These are phyloP conservation scores for Gracilinanus agilis DNA, from an alignment of 2,113 vertebrate genomes.

Conservation along the genomic window DNA sequence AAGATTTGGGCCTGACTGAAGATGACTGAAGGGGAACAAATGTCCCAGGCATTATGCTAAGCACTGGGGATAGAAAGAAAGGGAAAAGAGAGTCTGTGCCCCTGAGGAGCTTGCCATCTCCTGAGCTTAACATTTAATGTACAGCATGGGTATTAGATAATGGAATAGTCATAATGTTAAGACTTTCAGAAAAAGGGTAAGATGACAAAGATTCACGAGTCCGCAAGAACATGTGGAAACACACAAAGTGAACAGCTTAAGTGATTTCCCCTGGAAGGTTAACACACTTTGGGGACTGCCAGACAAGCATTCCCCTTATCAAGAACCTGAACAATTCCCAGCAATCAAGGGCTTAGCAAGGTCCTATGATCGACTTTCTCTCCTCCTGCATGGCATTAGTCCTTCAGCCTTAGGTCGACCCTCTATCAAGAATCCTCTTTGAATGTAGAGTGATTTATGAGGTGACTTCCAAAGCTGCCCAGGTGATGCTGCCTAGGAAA, in stretches of 20 bases:
- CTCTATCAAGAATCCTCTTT: background rate
- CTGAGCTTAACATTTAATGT: background rate
- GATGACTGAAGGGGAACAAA: no score
- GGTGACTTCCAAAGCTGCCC: background rate
- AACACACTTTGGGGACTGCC: background rate
- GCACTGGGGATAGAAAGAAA: background rate
- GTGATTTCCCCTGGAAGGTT: background rate
- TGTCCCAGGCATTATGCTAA: background rate
- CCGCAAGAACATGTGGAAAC: background rate
- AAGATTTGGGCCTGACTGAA: no score
- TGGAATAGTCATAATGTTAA: background rate
- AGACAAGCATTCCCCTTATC: background rate
- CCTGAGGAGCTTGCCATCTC: background rate
- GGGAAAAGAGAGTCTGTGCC: background rate
- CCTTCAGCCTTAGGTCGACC: background rate
- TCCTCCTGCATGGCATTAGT: background rate
- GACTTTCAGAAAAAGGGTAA: background rate
- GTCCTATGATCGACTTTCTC: background rate
- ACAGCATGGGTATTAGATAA: background rate
- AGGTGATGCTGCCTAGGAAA: background rate
- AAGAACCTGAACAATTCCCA: background rate
- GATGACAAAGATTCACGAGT: background rate
- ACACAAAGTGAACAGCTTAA: background rate
- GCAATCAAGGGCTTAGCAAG: background rate
- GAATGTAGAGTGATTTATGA: background rate